Percentiles rank a stretch among this genome's conserved stretches.
phyloP scores from a whole-genome alignment of 2,888 invertebrate species.

The Mechanitis messenoides region DNA sequence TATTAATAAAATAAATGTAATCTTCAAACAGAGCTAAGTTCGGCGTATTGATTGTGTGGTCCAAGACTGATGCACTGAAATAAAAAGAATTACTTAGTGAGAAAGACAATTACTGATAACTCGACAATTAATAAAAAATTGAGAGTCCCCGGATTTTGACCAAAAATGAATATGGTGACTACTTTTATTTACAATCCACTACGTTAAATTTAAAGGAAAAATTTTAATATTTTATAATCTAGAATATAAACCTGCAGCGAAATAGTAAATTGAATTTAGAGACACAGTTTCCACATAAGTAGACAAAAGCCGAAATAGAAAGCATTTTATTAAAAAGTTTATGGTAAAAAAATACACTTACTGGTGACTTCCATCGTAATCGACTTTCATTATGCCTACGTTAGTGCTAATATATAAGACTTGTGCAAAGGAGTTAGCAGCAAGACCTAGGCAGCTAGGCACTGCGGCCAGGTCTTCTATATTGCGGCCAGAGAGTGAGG shows the following conservation, averaged over 20 bases:
- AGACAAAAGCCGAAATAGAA: not conserved
- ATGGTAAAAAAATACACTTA: conserved; percentile 36
- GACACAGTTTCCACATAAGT: too few species aligned
- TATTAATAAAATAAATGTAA: conserved; percentile 82
- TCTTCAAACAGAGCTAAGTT: conserved; percentile 85
- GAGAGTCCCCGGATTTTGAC: too few species aligned
- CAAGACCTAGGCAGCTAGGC: conserved; percentile 58
- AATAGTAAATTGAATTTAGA: too few species aligned
- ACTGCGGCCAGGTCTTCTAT: conserved; percentile 54
- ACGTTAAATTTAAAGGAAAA: too few species aligned
- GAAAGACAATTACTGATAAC: not conserved
- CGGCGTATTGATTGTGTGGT: conserved; percentile 74
- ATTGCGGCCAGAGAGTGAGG: conserved; percentile 72
- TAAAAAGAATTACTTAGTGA: not conserved
- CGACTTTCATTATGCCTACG: conserved; percentile 57
- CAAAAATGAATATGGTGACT: too few species aligned
- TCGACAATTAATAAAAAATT: not conserved
- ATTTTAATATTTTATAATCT: too few species aligned
- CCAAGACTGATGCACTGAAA: conserved; percentile 58
- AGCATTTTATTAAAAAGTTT: not conserved
- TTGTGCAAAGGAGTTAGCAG: conserved; percentile 72
- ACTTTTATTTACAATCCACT: too few species aligned
- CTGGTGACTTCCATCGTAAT: conserved; percentile 53
- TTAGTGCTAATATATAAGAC: conserved; percentile 86
- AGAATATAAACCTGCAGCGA: too few species aligned